These are phyloP conservation scores for Otolemur garnettii DNA, from an alignment of 2,113 vertebrate species.

Conservation along the genomic window DNA sequence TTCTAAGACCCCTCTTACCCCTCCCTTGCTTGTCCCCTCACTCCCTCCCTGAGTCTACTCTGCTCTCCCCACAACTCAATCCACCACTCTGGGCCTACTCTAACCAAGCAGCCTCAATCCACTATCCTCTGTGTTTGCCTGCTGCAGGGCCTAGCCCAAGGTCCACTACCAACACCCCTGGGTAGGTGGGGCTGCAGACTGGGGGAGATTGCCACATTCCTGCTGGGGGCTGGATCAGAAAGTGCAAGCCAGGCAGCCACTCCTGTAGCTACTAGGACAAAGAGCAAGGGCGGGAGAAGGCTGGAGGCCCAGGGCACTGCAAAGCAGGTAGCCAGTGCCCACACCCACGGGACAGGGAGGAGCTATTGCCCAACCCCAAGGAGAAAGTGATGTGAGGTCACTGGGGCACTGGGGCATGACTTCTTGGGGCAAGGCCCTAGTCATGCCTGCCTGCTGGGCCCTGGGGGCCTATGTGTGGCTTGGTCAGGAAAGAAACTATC, in stretches of 20 bases:
- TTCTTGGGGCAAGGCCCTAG: background rate
- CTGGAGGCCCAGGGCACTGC: background rate
- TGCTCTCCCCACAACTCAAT: too few relatives aligned
- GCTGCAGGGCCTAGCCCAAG: background rate
- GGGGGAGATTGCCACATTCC: background rate
- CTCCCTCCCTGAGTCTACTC: background rate
- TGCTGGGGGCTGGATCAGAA: background rate
- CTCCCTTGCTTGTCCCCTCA: background rate
- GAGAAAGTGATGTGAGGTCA: slow-evolving; percentile 65
- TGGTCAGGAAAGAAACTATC: background rate
- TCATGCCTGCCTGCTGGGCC: background rate
- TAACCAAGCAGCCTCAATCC: background rate
- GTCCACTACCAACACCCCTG: background rate
- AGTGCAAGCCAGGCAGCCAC: background rate
- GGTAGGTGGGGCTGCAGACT: background rate
- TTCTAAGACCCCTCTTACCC: background rate
- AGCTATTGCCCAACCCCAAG: background rate
- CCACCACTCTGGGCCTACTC: background rate
- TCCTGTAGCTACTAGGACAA: slow-evolving; percentile 62
- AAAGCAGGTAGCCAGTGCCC: background rate
- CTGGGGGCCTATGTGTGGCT: background rate
- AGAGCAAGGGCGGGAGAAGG: slow-evolving; percentile 39
- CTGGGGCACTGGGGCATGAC: slow-evolving; percentile 24
- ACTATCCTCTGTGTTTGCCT: background rate
- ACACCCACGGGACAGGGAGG: background rate